These are phyloP conservation scores for Philypnodon macrostomus DNA, from an alignment of 2,797 vertebrate species.

Conservation along the genomic window DNA sequence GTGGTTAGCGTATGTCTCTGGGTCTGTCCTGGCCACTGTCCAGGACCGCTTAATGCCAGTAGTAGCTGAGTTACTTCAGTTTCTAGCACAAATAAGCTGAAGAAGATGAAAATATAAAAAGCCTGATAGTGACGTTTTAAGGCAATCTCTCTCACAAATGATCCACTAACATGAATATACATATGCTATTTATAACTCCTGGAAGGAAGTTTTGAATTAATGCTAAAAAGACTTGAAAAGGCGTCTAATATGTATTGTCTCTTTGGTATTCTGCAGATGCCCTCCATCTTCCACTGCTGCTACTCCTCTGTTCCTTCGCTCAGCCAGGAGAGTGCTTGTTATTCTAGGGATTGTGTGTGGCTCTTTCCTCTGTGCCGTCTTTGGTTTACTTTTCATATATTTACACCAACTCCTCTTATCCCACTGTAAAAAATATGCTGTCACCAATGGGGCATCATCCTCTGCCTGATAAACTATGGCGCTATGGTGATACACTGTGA, in stretches of 20 bases:
- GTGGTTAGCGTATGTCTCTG: too few species aligned
- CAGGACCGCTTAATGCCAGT: too few species aligned
- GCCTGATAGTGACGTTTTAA: background rate
- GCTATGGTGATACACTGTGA: background rate
- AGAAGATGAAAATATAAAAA: slow-evolving; percentile 14
- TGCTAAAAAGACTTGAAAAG: slow-evolving; percentile 53
- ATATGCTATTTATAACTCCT: slow-evolving; percentile 42
- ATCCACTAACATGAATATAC: slow-evolving; percentile 2
- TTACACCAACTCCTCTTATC: slow-evolving; percentile 13
- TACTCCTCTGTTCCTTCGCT: slow-evolving; percentile 50
- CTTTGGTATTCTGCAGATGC: slow-evolving; percentile 61
- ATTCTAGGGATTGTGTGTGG: slow-evolving; percentile 66
- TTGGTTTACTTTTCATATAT: slow-evolving; percentile 22
- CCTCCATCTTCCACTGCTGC: slow-evolving; percentile 54
- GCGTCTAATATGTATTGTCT: slow-evolving; percentile 47
- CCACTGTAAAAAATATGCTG: slow-evolving; percentile 14
- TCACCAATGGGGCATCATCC: slow-evolving; percentile 8
- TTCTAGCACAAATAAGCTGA: too few species aligned
- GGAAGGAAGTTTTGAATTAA: slow-evolving; percentile 39
- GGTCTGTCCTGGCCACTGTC: too few species aligned
- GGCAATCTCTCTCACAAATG: background rate
- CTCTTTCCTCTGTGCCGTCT: slow-evolving; percentile 48
- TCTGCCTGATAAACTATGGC: slow-evolving; percentile 12
- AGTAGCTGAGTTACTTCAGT: too few species aligned
- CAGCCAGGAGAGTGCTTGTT: slow-evolving; percentile 61